Percentiles rank a stretch among this genome's conserved stretches.
phyloP scores from a whole-genome alignment of 1,140 invertebrate species.

The Drosophila nasuta region DNA sequence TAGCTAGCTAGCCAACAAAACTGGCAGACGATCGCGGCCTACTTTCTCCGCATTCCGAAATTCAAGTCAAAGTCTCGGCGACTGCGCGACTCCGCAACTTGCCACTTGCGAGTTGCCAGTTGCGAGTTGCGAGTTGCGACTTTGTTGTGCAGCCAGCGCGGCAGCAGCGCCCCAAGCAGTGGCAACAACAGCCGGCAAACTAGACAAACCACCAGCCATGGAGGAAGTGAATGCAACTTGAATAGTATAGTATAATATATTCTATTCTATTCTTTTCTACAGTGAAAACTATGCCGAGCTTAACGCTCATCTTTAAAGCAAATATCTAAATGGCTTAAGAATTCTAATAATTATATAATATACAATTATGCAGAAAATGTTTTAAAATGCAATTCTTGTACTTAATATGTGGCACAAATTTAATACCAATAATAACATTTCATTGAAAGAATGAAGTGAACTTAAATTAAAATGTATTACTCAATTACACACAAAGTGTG shows the following conservation, averaged over 20 bases:
- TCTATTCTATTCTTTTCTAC: slow-evolving; percentile 11
- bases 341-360: too few species aligned
- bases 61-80: slow-evolving; percentile 46
- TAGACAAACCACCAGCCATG: slow-evolving; percentile 64
- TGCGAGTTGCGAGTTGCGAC: slow-evolving; percentile 41
- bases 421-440: too few species aligned
- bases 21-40: slow-evolving; percentile 76
- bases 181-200: slow-evolving; percentile 41
- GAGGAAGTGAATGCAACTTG: slow-evolving; percentile 56
- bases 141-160: slow-evolving; percentile 66
- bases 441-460: too few species aligned
- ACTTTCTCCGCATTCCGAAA: slow-evolving; percentile 83
- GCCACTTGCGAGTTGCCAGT: slow-evolving; percentile 3
- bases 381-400: too few species aligned
- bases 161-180: slow-evolving; percentile 22
- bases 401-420: too few species aligned
- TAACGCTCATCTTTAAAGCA: too few species aligned
- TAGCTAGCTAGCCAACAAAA: slow-evolving; percentile 13
- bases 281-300: slow-evolving; percentile 13
- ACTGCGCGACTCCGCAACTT: slow-evolving; percentile 43
- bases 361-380: too few species aligned
- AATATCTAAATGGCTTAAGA: too few species aligned
- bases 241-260: neutral
- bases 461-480: too few species aligned
- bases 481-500: too few species aligned